A percentile compares a stretch with the other conserved stretches of the same genome.
phyloP scores from a whole-genome alignment of 2,797 vertebrate genomes.

The Pygocentrus nattereri region DNA sequence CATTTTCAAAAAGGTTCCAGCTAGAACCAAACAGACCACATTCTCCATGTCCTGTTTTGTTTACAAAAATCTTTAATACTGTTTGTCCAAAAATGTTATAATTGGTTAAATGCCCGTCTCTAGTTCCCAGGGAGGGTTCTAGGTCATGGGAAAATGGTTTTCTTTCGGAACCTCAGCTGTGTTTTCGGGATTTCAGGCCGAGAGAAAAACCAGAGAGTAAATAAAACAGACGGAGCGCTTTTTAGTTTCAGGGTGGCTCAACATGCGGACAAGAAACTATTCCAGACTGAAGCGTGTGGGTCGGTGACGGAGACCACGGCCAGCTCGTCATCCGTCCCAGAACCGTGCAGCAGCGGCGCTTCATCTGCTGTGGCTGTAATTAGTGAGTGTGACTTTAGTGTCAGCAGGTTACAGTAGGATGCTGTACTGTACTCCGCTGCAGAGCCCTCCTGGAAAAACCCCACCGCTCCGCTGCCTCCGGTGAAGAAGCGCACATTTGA shows the following conservation, averaged over 20 bases:
- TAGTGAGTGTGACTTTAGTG: background rate
- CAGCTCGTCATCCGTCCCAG: background rate
- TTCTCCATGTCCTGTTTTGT: too few relatives aligned
- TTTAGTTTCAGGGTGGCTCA: background rate
- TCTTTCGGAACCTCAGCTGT: background rate
- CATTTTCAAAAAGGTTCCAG: too few relatives aligned
- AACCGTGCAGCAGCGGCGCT: background rate
- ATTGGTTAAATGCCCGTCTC: background rate
- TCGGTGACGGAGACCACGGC: background rate
- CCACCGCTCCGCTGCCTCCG: background rate
- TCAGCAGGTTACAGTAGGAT: background rate
- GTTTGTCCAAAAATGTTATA: background rate
- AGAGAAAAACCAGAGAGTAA: background rate
- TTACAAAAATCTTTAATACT: too few relatives aligned
- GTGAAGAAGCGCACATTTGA: conserved; percentile 25
- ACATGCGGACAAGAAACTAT: background rate
- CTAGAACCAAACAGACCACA: too few relatives aligned
- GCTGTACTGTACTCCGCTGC: background rate
- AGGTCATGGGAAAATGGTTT: background rate
- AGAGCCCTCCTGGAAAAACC: background rate
- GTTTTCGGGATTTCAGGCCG: background rate
- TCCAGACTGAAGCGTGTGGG: background rate
- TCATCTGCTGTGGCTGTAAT: background rate
- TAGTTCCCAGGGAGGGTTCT: background rate
- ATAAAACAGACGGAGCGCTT: background rate